phyloP scores from a whole-genome alignment of 1,140 invertebrate species.

The Psilanteris sp. region DNA sequence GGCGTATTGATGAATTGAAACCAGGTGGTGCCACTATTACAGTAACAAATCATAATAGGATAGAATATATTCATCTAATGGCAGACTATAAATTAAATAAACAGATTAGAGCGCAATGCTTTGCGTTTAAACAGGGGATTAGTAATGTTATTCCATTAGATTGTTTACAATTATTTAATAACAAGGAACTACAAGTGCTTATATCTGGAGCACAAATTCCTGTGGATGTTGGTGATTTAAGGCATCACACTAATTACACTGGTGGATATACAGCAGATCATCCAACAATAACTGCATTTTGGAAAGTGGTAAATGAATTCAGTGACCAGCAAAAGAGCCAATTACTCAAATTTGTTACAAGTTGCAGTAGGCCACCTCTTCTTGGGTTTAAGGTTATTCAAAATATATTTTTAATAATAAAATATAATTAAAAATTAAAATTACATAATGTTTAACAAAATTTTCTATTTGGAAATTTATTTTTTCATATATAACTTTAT shows the following conservation, averaged over 20 bases:
- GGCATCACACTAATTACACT: conserved; percentile 89
- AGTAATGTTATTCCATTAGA: conserved; percentile 93
- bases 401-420: no score
- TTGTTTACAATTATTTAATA: conserved; percentile 97
- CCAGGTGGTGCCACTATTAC: conserved; percentile 92
- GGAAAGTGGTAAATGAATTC: conserved; percentile 92
- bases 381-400: conserved; percentile 98
- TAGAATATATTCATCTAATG: conserved; percentile 98
- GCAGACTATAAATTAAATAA: conserved; percentile 97
- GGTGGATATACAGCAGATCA: conserved; percentile 91
- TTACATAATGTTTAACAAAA: no score
- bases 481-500: no score
- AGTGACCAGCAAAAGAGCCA: conserved; percentile 91
- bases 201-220: conserved; percentile 96
- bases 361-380: conserved; percentile 97
- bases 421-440: no score
- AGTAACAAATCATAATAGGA: conserved; percentile 94
- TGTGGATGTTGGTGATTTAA: conserved; percentile 95
- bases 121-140: conserved; percentile 91
- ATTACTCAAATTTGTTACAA: conserved; percentile 97
- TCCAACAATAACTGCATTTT: conserved; percentile 87
- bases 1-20: conserved; percentile 93
- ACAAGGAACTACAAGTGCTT: conserved; percentile 95
- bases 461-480: no score
- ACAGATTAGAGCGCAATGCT: conserved; percentile 93